These are phyloP conservation scores for Dendrolimus houi DNA, from an alignment of 2,888 invertebrate genomes.

Conservation along the genomic window DNA sequence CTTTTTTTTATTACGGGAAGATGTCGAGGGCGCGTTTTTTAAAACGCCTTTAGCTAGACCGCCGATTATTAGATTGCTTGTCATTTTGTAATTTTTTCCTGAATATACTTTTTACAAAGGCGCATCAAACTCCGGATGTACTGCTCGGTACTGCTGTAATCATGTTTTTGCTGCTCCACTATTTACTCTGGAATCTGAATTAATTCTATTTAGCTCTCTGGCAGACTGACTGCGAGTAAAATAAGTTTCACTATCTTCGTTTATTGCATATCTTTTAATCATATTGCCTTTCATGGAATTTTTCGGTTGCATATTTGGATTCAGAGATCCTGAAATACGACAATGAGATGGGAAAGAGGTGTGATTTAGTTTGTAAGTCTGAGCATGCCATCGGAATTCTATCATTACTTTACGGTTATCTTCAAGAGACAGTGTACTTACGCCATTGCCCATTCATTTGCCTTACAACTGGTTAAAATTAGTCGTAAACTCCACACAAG, in stretches of 20 bases:
- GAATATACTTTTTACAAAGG: slow-evolving; percentile 33
- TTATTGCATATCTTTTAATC: slow-evolving; percentile 1
- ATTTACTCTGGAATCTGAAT: slow-evolving; percentile 11
- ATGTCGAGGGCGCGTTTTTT: slow-evolving; percentile 73
- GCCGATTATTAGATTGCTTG: too few species aligned
- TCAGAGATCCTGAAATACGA: too few species aligned
- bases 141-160: slow-evolving; percentile 36
- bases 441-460: too few species aligned
- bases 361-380: too few species aligned
- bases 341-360: too few species aligned
- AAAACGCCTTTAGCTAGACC: slow-evolving; percentile 77
- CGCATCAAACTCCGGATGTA: slow-evolving; percentile 31
- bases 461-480: too few species aligned
- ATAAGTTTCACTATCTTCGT: slow-evolving; percentile 21
- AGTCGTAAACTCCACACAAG: too few species aligned
- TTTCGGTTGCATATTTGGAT: too few species aligned
- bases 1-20: slow-evolving; percentile 78
- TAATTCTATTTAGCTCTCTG: slow-evolving; percentile 23
- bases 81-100: slow-evolving; percentile 27
- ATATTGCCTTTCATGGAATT: slow-evolving; percentile 4
- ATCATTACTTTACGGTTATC: too few species aligned
- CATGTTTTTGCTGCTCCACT: slow-evolving; percentile 5
- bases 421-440: too few species aligned
- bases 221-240: slow-evolving; percentile 38
- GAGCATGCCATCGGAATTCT: too few species aligned